Conservation (phyloP, 2,888 invertebrate genomes). For the Acanthacorydalis orientalis region DNA sequence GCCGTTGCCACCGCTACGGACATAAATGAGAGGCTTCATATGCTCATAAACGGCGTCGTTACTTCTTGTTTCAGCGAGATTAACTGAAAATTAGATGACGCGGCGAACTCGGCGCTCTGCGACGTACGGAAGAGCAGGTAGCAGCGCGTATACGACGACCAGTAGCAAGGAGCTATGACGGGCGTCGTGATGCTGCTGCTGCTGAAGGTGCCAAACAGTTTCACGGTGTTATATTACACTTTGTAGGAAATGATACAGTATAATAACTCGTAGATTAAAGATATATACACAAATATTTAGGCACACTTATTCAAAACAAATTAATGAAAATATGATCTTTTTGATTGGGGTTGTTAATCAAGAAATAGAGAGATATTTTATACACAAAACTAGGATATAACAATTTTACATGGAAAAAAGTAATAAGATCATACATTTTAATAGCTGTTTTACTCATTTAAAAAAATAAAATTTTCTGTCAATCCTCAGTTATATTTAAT, state of each 20-base stretch:
- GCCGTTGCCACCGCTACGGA: slow-evolving; percentile 10
- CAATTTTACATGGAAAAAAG: too few relatives aligned
- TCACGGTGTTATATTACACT: slow-evolving; percentile 16
- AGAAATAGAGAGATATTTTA: too few relatives aligned
- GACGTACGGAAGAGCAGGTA: slow-evolving; percentile 25
- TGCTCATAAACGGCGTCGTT: slow-evolving; percentile 30
- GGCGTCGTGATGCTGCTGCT: slow-evolving; percentile 15
- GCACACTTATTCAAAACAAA: too few relatives aligned
- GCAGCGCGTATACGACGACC: slow-evolving; percentile 14
- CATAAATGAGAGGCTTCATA: slow-evolving; percentile 21
- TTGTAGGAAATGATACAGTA: slow-evolving; percentile 19
- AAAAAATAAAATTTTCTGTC: too few relatives aligned
- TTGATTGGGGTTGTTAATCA: too few relatives aligned
- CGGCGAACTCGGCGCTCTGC: slow-evolving; percentile 22
- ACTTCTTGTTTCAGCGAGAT: slow-evolving; percentile 30
- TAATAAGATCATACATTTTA: too few relatives aligned
- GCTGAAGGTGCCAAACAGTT: slow-evolving; percentile 13
- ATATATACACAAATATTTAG: too few relatives aligned
- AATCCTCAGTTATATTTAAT: too few relatives aligned
- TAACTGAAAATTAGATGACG: slow-evolving; percentile 31
- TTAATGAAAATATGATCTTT: too few relatives aligned
- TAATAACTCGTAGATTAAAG: slow-evolving; percentile 20
- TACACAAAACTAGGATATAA: too few relatives aligned
- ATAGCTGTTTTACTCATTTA: too few relatives aligned
- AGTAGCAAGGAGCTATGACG: slow-evolving; percentile 18